These are phyloP conservation scores for Cromileptes altivelis DNA, from an alignment of 2,113 vertebrate species.

Conservation along the genomic window DNA sequence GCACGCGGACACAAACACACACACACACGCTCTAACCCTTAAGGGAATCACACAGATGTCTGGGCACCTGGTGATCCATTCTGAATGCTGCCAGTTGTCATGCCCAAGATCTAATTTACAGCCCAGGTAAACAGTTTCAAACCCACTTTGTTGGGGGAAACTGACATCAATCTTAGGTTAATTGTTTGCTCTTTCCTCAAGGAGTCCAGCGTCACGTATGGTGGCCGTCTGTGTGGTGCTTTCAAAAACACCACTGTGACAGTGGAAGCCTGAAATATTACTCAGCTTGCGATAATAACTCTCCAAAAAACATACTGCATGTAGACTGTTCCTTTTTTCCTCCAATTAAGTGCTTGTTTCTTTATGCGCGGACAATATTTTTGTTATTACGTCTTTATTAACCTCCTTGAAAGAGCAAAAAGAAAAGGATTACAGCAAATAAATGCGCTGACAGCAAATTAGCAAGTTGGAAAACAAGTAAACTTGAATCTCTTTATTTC, in stretches of 20 bases:
- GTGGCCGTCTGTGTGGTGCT: constrained; percentile 20
- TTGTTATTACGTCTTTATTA: neutral
- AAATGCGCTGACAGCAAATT: neutral
- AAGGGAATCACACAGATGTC: constrained; percentile 76
- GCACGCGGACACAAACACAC: constrained; percentile 1
- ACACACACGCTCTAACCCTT: constrained; percentile 41
- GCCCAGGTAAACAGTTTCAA: constrained; percentile 74
- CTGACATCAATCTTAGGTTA: constrained; percentile 66
- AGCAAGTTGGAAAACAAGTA: no score
- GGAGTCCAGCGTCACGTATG: constrained; percentile 5
- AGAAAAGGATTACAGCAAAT: neutral
- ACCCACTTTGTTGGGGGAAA: constrained; percentile 58
- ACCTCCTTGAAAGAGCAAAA: neutral
- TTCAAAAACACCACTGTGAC: constrained; percentile 6
- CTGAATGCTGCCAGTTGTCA: constrained; percentile 71
- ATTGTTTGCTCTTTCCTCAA: constrained; percentile 49
- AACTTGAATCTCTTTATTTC: neutral
- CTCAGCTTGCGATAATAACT: neutral
- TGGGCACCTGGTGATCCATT: constrained; percentile 76
- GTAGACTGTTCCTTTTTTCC: neutral
- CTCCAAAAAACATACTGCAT: neutral
- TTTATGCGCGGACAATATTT: neutral
- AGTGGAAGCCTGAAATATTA: constrained; percentile 1
- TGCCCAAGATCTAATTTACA: constrained; percentile 74
- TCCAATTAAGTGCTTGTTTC: neutral